Evolutionary conservation across 2,888 invertebrate genomes (phyloP).

Genomic region (Troides helena): DNA sequence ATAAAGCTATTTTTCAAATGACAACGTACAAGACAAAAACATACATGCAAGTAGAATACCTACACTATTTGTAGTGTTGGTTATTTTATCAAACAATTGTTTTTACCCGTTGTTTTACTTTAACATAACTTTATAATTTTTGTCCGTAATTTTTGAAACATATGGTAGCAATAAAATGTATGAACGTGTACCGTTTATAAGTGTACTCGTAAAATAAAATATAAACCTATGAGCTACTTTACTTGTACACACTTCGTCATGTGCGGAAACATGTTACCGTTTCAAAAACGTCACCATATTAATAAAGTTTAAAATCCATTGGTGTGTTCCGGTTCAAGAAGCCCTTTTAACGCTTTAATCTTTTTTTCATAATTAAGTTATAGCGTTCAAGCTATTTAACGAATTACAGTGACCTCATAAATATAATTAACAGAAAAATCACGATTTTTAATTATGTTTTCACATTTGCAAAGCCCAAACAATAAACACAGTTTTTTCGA

Average conservation of each 20-base stretch:
- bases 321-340: neutral
- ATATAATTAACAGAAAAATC: neutral
- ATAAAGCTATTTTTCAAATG: no score
- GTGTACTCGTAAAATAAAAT: constrained; percentile 22
- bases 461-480: no score
- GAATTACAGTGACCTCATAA: neutral
- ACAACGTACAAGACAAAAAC: no score
- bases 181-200: constrained; percentile 13
- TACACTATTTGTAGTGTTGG: no score
- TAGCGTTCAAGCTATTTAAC: neutral
- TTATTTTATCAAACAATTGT: no score
- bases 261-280: neutral
- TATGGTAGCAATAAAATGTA: constrained; percentile 9
- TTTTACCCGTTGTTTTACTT: no score
- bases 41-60: no score
- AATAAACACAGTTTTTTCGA: no score
- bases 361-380: neutral
- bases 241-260: constrained; percentile 1
- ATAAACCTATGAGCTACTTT: constrained; percentile 5
- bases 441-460: no score
- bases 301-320: neutral
- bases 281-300: neutral
- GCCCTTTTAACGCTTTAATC: neutral
- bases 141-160: neutral
- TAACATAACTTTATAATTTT: no score